Evolutionary conservation across 2,888 invertebrate species (phyloP), one percentile per base, ranked within the genome.

Genomic region (Strigamia crassipes): DNA sequence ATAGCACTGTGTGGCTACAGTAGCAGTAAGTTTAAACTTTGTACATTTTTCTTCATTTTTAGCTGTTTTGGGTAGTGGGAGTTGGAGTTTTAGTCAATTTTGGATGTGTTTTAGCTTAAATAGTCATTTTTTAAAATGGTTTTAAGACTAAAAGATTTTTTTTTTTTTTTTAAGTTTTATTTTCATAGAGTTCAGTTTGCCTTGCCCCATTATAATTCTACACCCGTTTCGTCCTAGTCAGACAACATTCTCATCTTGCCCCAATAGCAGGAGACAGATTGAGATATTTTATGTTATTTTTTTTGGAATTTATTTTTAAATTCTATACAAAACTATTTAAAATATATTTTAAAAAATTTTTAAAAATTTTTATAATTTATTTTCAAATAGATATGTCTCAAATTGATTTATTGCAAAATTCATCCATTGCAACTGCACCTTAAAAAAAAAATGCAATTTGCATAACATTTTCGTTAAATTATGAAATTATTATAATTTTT

Each of bases 171-270:
- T 34, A 34, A 5, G 3, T 38, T 10, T 38, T 38, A 6, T 38
- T 38, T 38, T 38, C n/a, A 56, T 56, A 56, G 56, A 56, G 56
- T 56, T 56, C 56, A 21, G 18, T 56, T 18, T 56, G 56, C 10
- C 56, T 18, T 56, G 56, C 10, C 56, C 56, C 21, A 56, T 56
- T 56, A 56, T 56, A 56, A 56, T 56, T 56, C 56, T n/a, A 56
- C 56, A 56, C 56, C 56, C 56, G 56, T 56, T 56, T 56, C 18
- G 56, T 56, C 9, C 56, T 18, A 56, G 56, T 56, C 56, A 18
- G 56, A 56, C 56, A 56, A 56, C 56, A 56, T 56, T 56, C 56
- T 56, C 56, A 56, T 56, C 56, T 56, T 56, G 56, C 56, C 56
- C 56, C 56, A 56, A 56, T 56, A 56, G 56, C 56, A 56, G 9